Evolutionary conservation across 1,140 invertebrate species (phyloP).

Genomic region (Rhynchophorus ferrugineus): DNA sequence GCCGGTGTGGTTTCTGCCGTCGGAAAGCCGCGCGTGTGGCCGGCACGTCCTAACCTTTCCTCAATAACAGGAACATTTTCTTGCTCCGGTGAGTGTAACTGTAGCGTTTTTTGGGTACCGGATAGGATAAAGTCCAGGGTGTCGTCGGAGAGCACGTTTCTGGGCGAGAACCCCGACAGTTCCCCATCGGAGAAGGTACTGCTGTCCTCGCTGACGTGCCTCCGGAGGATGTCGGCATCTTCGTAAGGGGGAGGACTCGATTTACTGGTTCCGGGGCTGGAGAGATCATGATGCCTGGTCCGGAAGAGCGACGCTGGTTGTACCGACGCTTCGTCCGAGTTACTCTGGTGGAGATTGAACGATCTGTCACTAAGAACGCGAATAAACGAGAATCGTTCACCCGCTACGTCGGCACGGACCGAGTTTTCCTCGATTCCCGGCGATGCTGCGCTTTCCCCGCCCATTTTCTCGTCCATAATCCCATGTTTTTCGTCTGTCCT

Average conservation of each 20-base stretch:
- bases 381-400: too few species aligned
- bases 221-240: background rate
- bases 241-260: background rate
- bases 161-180: background rate
- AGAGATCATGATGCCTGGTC: too few species aligned
- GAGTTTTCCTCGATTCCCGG: background rate
- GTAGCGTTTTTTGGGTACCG: background rate
- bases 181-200: background rate
- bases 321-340: background rate
- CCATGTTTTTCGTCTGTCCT: background rate
- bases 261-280: background rate
- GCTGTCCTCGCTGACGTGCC: background rate
- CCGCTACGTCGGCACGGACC: too few species aligned
- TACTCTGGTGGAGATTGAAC: background rate
- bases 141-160: background rate
- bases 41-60: background rate
- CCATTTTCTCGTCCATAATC: slow-evolving; percentile 2
- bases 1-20: too few species aligned
- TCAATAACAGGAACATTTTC: background rate
- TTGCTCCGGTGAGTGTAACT: background rate
- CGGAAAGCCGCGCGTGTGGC: too few species aligned
- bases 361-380: too few species aligned
- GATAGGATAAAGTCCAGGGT: background rate
- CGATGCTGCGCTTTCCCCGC: background rate
- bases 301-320: too few species aligned